A percentile compares a stretch with the other conserved stretches of the same genome.
Evolutionary conservation across 2,113 vertebrate species (phyloP).

Genomic region (Drymodes brunneopygia): DNA sequence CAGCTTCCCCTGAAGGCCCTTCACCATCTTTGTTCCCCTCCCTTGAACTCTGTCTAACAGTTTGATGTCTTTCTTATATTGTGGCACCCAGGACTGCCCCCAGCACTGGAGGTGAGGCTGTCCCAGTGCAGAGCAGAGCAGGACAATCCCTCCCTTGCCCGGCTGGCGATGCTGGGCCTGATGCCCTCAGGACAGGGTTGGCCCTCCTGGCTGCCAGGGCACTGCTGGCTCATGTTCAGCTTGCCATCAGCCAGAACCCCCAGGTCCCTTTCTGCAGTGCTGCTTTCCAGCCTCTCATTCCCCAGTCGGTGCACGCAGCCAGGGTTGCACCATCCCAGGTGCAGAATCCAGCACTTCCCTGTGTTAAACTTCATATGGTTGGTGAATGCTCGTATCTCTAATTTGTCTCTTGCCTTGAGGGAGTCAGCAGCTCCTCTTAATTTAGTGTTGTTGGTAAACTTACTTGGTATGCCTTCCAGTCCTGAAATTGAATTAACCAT

Average conservation of each 20-base stretch:
- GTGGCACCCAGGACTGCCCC: background rate
- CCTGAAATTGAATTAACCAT: background rate
- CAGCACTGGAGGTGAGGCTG: fast-evolving
- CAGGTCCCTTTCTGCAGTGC: fast-evolving
- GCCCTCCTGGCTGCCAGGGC: background rate
- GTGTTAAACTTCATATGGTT: background rate
- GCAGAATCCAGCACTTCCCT: background rate
- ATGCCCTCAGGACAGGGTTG: background rate
- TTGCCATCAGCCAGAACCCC: background rate
- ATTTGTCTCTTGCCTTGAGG: background rate
- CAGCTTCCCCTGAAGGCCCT: background rate
- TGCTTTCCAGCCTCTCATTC: background rate
- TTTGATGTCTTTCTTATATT: background rate
- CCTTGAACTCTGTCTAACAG: background rate
- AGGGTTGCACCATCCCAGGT: background rate
- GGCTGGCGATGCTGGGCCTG: background rate
- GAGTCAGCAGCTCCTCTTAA: background rate
- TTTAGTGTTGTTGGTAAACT: background rate
- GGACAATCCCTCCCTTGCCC: background rate
- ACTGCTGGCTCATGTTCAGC: background rate
- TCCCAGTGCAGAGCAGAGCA: background rate
- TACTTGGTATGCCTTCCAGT: background rate
- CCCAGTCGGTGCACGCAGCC: background rate
- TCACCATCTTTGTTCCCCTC: background rate
- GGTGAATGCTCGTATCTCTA: background rate